Percentiles rank a stretch among this genome's conserved stretches.
Evolutionary conservation across 1,140 invertebrate genomes (phyloP).

Genomic region (Drosophila rufa): DNA sequence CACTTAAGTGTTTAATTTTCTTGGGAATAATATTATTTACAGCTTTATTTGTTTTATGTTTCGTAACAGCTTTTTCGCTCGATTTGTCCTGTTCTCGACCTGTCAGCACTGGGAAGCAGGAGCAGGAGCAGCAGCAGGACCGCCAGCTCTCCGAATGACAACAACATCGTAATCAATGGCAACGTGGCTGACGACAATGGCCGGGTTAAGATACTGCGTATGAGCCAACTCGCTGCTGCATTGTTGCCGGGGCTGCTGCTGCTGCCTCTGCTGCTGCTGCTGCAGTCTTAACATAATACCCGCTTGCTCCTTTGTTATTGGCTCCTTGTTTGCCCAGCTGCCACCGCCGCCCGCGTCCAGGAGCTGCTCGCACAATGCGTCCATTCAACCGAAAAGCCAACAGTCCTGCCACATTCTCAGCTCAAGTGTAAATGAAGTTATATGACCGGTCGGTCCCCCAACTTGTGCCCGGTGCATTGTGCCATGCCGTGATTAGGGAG

Average conservation of each 20-base stretch:
- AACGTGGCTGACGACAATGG: conserved; percentile 57
- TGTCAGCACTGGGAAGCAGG: conserved; percentile 4
- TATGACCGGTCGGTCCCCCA: conserved; percentile 32
- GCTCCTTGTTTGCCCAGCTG: conserved; percentile 66
- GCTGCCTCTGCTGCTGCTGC: conserved; percentile 16
- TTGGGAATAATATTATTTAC: fast-evolving
- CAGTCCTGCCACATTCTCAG: conserved; percentile 48
- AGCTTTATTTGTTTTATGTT: neutral
- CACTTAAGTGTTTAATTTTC: neutral
- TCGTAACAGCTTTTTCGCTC: neutral
- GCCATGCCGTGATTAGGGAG: conserved; percentile 30
- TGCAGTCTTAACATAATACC: conserved; percentile 52
- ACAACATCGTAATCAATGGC: conserved; percentile 71
- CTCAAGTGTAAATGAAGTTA: conserved; percentile 67
- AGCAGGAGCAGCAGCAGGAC: neutral
- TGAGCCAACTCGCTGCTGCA: conserved; percentile 17
- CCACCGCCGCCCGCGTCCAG: neutral
- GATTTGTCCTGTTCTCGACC: neutral
- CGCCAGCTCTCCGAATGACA: conserved; percentile 15
- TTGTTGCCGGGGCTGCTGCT: conserved; percentile 31
- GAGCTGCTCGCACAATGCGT: conserved; percentile 54
- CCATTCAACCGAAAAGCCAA: conserved; percentile 78
- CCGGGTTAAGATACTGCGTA: conserved; percentile 58
- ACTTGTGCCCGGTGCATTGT: conserved; percentile 33
- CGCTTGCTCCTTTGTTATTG: conserved; percentile 63